Evolutionary conservation across 2,797 vertebrate genomes (phyloP), one percentile per base, ranked within the genome.

Genomic region (Scomberomorus guttatus): DNA sequence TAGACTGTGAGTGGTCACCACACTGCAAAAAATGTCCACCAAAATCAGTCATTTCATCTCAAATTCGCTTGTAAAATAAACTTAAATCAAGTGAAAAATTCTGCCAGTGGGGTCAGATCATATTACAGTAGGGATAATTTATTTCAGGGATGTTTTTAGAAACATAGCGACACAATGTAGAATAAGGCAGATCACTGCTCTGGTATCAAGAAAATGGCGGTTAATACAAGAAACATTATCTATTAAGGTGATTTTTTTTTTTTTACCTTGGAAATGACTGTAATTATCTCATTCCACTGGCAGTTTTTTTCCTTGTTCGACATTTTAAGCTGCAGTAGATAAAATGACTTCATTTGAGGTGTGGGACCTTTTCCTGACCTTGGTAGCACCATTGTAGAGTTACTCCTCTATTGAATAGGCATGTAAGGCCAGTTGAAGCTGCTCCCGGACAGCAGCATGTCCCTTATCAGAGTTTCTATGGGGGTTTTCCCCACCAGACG

Each of bases 341-440:
- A 50, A 87, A 83, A 82, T 63, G 69, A 77, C 79, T 80, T 15
- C 25, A 63, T 75, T 63, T 62, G 76, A 81, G 72, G 77, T 69
- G 69, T 67, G 87, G 77, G 79, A 74, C 42, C 71, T 67, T 65
- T 56, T 83, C 61, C 73, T 79, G 87, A 87, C 82, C 80, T 80
- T 51, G 61, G 86, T 51, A 64, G 86, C 76, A 64, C 50, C 79
- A 3, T 69, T 20, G 70, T 58, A 69, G 70, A 58, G 37, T 75
- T 37, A 75, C 90, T 32, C 55, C 78, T 91, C 92, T 98, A 99
- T 90, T 99, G 98, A 90, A 99, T 96, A 85, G 98, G 95, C 97
- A 99, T 97, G 87, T 99, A 99, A 82, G 98, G 98, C 98, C 98
- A 99, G 96, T 97, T 99, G 96, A 99, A 99, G 96, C 97, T 99